Conservation (phyloP, 2,888 invertebrate species). For the Unio pictorum region DNA sequence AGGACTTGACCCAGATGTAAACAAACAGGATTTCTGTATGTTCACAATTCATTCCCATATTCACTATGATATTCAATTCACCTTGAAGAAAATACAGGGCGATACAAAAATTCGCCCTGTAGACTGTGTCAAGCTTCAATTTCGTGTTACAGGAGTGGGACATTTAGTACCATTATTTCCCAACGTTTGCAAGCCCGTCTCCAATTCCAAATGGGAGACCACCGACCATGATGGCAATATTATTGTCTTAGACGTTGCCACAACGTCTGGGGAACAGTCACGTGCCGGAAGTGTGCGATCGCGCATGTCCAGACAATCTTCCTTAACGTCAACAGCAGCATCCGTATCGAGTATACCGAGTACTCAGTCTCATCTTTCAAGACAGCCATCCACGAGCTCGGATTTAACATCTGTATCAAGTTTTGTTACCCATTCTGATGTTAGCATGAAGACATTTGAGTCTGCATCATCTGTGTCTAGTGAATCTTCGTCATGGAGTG, state of each 20-base stretch:
- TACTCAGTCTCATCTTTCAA: too few relatives aligned
- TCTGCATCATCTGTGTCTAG: too few relatives aligned
- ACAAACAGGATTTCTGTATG: constrained; percentile 58
- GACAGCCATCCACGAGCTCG: too few relatives aligned
- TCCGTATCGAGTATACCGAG: too few relatives aligned
- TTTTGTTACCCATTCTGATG: too few relatives aligned
- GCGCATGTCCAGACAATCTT: too few relatives aligned
- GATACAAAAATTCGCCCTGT: constrained; percentile 40
- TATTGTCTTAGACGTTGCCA: constrained; percentile 51
- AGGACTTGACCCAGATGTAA: constrained; percentile 53
- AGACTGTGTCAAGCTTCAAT: constrained; percentile 53
- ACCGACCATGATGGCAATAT: constrained; percentile 63
- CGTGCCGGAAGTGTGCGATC: too few relatives aligned
- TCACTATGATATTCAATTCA: constrained; percentile 63
- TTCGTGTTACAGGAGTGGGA: constrained; percentile 59
- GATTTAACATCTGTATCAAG: too few relatives aligned
- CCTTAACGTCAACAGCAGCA: too few relatives aligned
- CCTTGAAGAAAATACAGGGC: constrained; percentile 55
- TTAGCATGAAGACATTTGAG: too few relatives aligned
- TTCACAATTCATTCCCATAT: constrained; percentile 56
- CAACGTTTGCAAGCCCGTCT: constrained; percentile 57
- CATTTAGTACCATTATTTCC: constrained; percentile 63
- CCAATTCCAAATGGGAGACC: constrained; percentile 60
- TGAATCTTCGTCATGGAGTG: too few relatives aligned
- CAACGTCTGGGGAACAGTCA: constrained; percentile 16